phyloP scores from a whole-genome alignment of 92 coral and sea anemone genomes.

The Palythoa heliodiscus region DNA sequence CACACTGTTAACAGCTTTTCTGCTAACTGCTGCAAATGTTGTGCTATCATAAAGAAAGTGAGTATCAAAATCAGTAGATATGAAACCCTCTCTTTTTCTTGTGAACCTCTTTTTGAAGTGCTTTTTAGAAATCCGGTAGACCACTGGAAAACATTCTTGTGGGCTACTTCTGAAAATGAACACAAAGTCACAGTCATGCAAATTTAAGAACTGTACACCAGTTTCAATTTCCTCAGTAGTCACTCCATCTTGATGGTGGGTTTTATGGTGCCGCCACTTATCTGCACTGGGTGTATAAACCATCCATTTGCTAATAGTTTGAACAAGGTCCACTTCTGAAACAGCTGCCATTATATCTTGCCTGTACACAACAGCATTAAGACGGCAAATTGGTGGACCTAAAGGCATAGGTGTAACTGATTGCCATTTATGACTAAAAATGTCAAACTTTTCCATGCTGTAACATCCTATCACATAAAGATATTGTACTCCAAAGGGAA shows the following conservation, averaged over 20 bases:
- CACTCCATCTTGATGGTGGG: neutral
- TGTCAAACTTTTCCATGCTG: conserved; percentile 19
- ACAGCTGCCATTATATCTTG: neutral
- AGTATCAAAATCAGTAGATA: neutral
- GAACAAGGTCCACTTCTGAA: neutral
- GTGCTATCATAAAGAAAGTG: neutral
- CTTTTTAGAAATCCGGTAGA: neutral
- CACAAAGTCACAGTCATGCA: neutral
- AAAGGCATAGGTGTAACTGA: too few relatives aligned
- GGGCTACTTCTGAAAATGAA: neutral
- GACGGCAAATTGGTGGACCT: too few relatives aligned
- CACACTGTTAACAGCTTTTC: neutral
- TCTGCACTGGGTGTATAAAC: neutral
- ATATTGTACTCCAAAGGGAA: neutral
- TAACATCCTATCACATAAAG: neutral
- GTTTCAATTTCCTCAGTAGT: neutral
- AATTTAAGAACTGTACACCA: neutral
- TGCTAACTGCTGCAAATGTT: neutral
- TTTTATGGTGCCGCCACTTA: neutral
- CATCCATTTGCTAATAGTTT: neutral
- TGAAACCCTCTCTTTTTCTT: neutral
- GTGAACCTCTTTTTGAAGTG: neutral
- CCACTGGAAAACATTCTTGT: neutral
- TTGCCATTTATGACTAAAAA: too few relatives aligned
- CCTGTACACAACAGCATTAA: too few relatives aligned